Evolutionary conservation across 2,797 vertebrate genomes (phyloP).

Genomic region (Pagetopsis macropterus): DNA sequence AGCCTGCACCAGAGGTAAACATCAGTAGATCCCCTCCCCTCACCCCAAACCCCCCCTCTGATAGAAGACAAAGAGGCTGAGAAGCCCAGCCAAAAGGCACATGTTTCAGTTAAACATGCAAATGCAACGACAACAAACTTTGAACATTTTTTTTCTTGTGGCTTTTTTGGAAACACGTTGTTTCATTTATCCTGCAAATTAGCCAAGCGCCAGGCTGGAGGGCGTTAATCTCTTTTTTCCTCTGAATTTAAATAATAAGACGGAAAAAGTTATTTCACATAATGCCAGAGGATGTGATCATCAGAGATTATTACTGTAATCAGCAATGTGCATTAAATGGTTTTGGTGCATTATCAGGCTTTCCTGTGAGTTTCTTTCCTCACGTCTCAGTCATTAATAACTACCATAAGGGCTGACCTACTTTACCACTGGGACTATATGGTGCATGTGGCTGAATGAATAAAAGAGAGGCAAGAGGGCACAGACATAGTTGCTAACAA

Average conservation of each 20-base stretch:
- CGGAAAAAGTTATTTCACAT: conserved; percentile 41
- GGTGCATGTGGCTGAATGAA: conserved; percentile 52
- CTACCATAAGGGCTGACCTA: conserved; percentile 40
- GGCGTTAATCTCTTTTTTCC: conserved; percentile 47
- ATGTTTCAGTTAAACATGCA: conserved; percentile 65
- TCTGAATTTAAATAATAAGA: conserved; percentile 69
- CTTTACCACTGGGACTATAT: conserved; percentile 50
- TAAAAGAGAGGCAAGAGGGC: conserved; percentile 48
- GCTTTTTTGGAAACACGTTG: conserved; percentile 64
- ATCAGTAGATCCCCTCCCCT: conserved; percentile 17
- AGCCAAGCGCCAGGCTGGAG: conserved; percentile 62
- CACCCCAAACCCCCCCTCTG: conserved; percentile 7
- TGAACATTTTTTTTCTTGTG: conserved; percentile 49
- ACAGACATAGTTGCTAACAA: conserved; percentile 42
- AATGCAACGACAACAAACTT: conserved; percentile 53
- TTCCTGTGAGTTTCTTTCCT: conserved; percentile 23
- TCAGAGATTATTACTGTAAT: conserved; percentile 48
- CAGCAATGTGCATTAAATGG: conserved; percentile 33
- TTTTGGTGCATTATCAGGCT: conserved; percentile 27
- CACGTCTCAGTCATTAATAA: conserved; percentile 58
- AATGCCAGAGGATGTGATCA: conserved; percentile 67
- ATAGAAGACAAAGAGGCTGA: conserved; percentile 44
- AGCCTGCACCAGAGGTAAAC: conserved; percentile 29
- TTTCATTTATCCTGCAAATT: conserved; percentile 75
- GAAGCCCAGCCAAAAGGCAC: conserved; percentile 49